phyloP scores from a whole-genome alignment of 2,888 invertebrate species.

The Tenthredo amoena region DNA sequence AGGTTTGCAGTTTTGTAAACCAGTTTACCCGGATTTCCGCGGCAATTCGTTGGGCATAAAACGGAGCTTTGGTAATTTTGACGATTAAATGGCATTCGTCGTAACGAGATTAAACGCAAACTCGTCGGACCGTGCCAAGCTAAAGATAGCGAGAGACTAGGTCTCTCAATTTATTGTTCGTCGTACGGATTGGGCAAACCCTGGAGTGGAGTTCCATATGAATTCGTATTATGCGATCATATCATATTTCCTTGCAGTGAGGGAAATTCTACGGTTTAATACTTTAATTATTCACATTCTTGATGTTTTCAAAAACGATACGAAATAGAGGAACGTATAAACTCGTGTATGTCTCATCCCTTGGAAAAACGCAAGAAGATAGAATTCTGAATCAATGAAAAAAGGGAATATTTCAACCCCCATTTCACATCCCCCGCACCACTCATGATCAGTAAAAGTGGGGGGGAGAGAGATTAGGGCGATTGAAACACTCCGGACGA shows the following conservation, averaged over 20 bases:
- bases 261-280: conserved; percentile 8
- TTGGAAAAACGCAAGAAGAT: not conserved
- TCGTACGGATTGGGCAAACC: conserved; percentile 13
- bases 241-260: not conserved
- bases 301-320: not conserved
- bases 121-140: conserved; percentile 36
- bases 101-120: conserved; percentile 36
- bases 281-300: not conserved
- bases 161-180: conserved; percentile 41
- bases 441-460: not conserved
- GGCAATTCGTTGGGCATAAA: conserved; percentile 20
- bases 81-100: conserved; percentile 32
- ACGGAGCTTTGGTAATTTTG: conserved; percentile 41
- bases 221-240: not conserved
- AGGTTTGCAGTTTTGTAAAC: not conserved
- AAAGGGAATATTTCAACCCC: not conserved
- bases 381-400: not conserved
- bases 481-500: conserved; percentile 40
- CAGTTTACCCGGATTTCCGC: conserved; percentile 21
- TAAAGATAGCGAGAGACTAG: conserved; percentile 41
- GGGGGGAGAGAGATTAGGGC: conserved; percentile 15
- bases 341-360: not conserved
- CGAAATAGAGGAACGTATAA: not conserved
- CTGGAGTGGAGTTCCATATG: not conserved
- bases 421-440: not conserved